These are phyloP conservation scores for Carassius carassius DNA, from an alignment of 2,113 vertebrate genomes.

Conservation along the genomic window DNA sequence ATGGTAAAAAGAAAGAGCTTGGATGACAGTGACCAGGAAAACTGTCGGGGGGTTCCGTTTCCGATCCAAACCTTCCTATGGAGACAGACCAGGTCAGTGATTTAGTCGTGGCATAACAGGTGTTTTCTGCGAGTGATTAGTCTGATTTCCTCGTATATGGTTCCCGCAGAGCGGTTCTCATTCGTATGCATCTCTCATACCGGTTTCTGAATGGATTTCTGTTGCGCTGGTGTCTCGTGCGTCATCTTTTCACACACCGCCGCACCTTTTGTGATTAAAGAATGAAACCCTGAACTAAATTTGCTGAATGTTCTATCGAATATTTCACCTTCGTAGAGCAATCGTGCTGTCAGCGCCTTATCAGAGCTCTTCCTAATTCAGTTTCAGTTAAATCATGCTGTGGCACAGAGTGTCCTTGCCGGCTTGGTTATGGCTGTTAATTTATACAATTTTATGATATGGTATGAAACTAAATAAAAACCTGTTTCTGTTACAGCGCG, in stretches of 20 bases:
- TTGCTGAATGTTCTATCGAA: not conserved
- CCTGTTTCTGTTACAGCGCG: constrained; percentile 79
- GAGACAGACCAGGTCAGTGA: constrained; percentile 95
- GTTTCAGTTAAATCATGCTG: not conserved
- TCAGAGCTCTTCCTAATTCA: not conserved
- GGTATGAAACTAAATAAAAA: not conserved
- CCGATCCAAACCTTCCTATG: constrained; percentile 98
- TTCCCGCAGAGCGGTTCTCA: not conserved
- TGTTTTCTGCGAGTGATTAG: constrained; percentile 37
- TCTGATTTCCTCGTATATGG: not conserved
- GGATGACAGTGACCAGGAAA: constrained; percentile 91
- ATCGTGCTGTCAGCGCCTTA: not conserved
- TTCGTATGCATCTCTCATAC: not conserved
- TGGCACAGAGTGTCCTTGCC: not conserved
- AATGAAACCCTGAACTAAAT: not conserved
- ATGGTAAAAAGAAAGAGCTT: constrained; percentile 99
- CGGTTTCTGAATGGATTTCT: not conserved
- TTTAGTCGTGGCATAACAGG: constrained; percentile 52
- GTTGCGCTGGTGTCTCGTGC: constrained; percentile 25
- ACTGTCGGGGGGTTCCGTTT: constrained; percentile 90
- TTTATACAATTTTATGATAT: not conserved
- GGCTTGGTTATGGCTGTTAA: not conserved
- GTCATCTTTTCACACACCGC: constrained; percentile 33
- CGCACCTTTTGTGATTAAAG: not conserved
- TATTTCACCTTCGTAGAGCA: constrained; percentile 5